phyloP scores from a whole-genome alignment of 2,797 vertebrate species.

The Heliangelus exortis region DNA sequence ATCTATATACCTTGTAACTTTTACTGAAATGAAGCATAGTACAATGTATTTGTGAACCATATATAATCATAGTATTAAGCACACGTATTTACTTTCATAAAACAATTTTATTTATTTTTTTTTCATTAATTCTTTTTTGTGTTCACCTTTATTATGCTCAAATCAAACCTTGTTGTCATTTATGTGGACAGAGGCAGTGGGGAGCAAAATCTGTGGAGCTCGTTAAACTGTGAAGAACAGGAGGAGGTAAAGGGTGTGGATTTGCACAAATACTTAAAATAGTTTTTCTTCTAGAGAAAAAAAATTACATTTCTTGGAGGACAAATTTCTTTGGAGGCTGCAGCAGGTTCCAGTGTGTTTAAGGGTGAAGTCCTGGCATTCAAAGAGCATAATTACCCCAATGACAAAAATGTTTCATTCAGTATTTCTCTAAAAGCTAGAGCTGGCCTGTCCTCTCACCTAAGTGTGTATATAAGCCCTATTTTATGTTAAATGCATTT shows the following conservation, averaged over 20 bases:
- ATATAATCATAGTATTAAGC: neutral
- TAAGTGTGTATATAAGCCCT: neutral
- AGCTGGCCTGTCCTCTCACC: neutral
- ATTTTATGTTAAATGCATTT: neutral
- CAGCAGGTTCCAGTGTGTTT: neutral
- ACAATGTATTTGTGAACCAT: neutral
- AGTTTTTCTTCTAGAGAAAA: neutral
- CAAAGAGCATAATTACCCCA: neutral
- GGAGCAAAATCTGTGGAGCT: neutral
- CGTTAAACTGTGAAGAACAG: neutral
- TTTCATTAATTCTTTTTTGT: neutral
- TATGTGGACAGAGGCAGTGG: neutral
- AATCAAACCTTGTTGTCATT: neutral
- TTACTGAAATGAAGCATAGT: neutral
- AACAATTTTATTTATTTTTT: neutral
- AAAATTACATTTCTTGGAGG: neutral
- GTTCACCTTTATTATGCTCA: neutral
- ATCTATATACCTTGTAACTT: neutral
- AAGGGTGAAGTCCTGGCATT: neutral
- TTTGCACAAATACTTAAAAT: neutral
- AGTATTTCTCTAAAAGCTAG: neutral
- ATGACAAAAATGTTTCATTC: neutral
- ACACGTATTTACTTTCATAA: neutral
- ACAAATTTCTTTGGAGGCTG: neutral
- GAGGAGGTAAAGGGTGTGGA: neutral